These are phyloP conservation scores for Squalus acanthias DNA, from an alignment of 2,797 vertebrate genomes.

Conservation along the genomic window DNA sequence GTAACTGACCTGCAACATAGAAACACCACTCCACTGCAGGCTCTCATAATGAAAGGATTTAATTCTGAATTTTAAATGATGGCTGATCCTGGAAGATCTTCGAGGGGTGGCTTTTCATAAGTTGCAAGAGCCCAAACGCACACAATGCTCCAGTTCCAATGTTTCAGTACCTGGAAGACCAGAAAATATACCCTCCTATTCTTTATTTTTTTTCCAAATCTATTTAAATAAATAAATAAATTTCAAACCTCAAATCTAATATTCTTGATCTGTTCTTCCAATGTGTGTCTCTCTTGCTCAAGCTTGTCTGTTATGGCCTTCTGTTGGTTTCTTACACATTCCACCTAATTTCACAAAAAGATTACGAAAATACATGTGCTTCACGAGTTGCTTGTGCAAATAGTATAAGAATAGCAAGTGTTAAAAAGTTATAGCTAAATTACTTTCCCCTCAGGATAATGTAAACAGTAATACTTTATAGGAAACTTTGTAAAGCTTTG, in stretches of 20 bases:
- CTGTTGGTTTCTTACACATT: slow-evolving; percentile 73
- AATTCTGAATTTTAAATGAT: neutral
- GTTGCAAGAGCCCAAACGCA: no score
- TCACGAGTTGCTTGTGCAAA: neutral
- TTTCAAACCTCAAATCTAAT: slow-evolving; percentile 53
- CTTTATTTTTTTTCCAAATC: neutral
- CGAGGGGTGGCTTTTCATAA: neutral
- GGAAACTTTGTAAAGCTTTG: neutral
- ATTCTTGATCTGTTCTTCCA: slow-evolving; percentile 62
- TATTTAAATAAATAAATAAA: neutral
- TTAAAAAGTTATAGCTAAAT: neutral
- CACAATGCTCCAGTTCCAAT: neutral
- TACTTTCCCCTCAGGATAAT: neutral
- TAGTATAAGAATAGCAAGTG: neutral
- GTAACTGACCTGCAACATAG: neutral
- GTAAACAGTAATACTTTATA: neutral
- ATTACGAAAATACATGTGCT: neutral
- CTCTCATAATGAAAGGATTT: neutral
- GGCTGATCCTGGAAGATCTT: neutral
- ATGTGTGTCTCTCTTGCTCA: slow-evolving; percentile 53
- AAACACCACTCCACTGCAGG: neutral
- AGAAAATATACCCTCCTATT: neutral
- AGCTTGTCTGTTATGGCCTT: slow-evolving; percentile 60
- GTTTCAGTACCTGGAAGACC: neutral
- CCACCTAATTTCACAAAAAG: slow-evolving; percentile 57